Conservation (phyloP, 2,888 invertebrate genomes). For the Ectemnius cavifrons region DNA sequence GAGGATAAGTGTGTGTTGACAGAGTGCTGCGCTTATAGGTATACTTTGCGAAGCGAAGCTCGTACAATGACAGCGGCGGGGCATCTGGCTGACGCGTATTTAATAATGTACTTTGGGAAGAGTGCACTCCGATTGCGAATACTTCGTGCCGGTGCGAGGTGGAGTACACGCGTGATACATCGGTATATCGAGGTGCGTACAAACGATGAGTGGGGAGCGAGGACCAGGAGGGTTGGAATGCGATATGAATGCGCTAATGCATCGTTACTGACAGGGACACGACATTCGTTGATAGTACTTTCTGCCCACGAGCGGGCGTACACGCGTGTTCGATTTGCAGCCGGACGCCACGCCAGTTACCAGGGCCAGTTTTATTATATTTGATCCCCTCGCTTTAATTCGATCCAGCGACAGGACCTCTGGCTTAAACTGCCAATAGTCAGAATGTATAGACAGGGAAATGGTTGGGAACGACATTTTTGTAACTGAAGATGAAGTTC, state of each 20-base stretch:
- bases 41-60: conserved; percentile 5
- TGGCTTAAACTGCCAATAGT: no score
- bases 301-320: conserved; percentile 29
- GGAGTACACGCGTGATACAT: conserved; percentile 4
- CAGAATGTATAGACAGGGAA: no score
- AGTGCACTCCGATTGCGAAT: conserved; percentile 24
- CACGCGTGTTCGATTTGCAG: no score
- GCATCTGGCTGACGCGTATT: conserved; percentile 16
- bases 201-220: conserved; percentile 36
- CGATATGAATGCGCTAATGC: conserved; percentile 72
- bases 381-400: no score
- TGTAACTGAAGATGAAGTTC: no score
- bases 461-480: no score
- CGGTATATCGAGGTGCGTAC: conserved; percentile 24
- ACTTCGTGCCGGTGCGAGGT: conserved; percentile 18
- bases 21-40: no score
- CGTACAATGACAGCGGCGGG: conserved; percentile 11
- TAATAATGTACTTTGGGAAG: conserved; percentile 14
- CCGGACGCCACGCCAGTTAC: no score
- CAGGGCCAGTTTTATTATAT: no score
- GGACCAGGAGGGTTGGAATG: conserved; percentile 63
- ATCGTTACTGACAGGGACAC: conserved; percentile 69
- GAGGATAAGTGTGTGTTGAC: no score
- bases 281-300: conserved; percentile 64
- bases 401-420: no score